Evolutionary conservation across 2,113 vertebrate genomes (phyloP).

Genomic region (Dolichallabes microphthalmus): DNA sequence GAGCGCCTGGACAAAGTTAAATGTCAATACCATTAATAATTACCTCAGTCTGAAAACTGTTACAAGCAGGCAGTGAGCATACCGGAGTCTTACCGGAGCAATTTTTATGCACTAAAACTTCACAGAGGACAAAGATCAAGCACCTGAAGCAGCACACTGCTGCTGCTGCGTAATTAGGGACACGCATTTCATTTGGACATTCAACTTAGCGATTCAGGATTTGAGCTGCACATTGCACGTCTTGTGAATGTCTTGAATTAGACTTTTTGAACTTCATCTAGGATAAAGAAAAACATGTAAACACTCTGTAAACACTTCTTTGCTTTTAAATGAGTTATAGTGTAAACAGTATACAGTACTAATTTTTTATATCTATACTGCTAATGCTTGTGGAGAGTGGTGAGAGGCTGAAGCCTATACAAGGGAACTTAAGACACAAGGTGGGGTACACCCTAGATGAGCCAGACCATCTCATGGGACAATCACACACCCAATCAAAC

Average conservation of each 20-base stretch:
- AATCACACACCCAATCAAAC: too few species aligned
- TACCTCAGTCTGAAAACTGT: not conserved
- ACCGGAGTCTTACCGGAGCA: not conserved
- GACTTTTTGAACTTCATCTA: not conserved
- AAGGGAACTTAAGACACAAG: too few species aligned
- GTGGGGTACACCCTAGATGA: too few species aligned
- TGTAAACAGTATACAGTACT: not conserved
- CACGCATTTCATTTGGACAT: not conserved
- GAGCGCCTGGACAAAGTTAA: not conserved
- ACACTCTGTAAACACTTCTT: not conserved
- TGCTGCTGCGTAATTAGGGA: not conserved
- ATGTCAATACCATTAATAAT: conserved; percentile 19
- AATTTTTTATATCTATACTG: too few species aligned
- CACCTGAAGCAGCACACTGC: not conserved
- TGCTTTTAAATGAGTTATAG: not conserved
- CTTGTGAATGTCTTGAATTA: not conserved
- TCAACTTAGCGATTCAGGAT: not conserved
- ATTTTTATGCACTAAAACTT: not conserved
- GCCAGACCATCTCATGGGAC: too few species aligned
- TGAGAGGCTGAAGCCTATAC: too few species aligned
- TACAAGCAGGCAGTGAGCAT: not conserved
- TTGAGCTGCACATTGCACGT: not conserved
- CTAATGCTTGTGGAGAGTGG: too few species aligned
- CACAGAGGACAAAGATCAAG: not conserved
- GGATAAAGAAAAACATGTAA: not conserved